These are phyloP conservation scores for Rugalucina vietnamica DNA, from an alignment of 2,888 invertebrate genomes.

Conservation along the genomic window DNA sequence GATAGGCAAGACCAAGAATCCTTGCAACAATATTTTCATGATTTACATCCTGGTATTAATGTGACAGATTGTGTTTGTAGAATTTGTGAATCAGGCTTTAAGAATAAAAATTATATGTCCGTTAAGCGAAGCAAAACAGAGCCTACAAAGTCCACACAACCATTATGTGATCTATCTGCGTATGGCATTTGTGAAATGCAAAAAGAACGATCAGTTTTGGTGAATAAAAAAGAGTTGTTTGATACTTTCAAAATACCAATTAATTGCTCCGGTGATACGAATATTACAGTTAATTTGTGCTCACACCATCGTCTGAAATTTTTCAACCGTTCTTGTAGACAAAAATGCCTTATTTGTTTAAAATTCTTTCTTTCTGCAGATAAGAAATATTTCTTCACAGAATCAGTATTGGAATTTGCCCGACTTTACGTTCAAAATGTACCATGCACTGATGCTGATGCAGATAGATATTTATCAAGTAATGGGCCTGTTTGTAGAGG, in stretches of 20 bases:
- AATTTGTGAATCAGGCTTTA: background rate
- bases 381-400: background rate
- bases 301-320: background rate
- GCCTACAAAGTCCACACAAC: background rate
- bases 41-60: background rate
- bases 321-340: background rate
- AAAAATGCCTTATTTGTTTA: background rate
- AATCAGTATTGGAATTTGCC: background rate
- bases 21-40: background rate
- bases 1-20: background rate
- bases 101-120: background rate
- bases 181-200: background rate
- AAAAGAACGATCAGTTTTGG: background rate
- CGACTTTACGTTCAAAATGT: background rate
- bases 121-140: background rate
- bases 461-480: background rate
- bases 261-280: background rate
- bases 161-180: background rate
- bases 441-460: background rate
- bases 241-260: background rate
- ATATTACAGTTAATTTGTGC: background rate
- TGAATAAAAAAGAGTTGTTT: background rate
- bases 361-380: background rate
- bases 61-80: background rate
- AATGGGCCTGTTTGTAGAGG: background rate